Base-by-base conservation (phyloP, 1,140 invertebrate species). In the Drosophila murphyi region DNA sequence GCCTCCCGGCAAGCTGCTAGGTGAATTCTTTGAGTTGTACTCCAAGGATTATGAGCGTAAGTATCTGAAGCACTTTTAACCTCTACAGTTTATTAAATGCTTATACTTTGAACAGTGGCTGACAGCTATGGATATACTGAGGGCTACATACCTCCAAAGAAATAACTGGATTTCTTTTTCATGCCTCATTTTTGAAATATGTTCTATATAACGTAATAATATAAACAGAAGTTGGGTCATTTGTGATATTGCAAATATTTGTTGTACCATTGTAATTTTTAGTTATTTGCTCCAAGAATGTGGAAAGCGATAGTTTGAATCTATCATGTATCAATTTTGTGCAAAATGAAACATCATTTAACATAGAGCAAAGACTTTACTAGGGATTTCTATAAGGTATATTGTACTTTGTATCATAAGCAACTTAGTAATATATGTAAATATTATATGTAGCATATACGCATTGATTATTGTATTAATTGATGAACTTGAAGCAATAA, bases 1-100 rank as follows among this genome's bases (percentile, higher is more conserved):
- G 29, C 93, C 93, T 20, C 92, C 93, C 37, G 93, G 94, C 6
- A 75, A 93, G 41, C 56, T 93, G 5, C 79, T 95, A 4, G 94
- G 92, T 39, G 92, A 95, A 10, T 93, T 94, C 81, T 90, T 95
- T 39, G 92, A 92, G 48, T 89, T 85, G 56, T 95, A 94, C 67
- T 92, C 94, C 61, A 90, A 94, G 6, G 92, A 94, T 34, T 95
- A 94, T 69, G 80, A 93, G 90, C 82, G 95, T 96, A 93, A 90
- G 83, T 80, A 34, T 20, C 31, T 35, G 1, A n/a, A 35, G 2
- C 0, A 2, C 0, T 0, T 35, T 12, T 1, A 20, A 7, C 4
- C 0, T 31, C 12, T 5, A 3, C 0, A 59, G 41, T 1, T 68
- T 20, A 0, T 28, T 2, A 7, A 31, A 4, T 59, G 31, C 45